Base-by-base conservation (phyloP, 2,888 invertebrate species). In the Erebia aethiops region DNA sequence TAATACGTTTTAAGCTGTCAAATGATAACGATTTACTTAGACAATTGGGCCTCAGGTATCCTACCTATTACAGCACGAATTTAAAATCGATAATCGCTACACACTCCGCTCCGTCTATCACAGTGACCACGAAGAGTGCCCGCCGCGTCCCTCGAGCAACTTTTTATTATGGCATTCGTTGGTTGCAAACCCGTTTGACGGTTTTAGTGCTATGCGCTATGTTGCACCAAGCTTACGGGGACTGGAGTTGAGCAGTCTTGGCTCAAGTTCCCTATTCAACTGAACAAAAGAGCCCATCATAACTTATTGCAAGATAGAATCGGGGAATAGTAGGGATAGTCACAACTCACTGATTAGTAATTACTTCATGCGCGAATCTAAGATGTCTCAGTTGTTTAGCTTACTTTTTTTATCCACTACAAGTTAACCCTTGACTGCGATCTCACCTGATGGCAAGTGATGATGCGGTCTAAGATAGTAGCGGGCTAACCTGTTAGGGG, bases 131-230 rank as follows among this genome's bases (percentile, higher is more conserved):
- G 70, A 58, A 21, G 51, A 69, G 61, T 13, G 54, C 69, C 71
- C 66, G 71, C 78, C 78, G 79, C 80, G 83, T 86, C 86, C 82
- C 84, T 78, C 81, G 82, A 84, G 82, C 88, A 85, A 89, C 87
- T 89, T 89, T 89, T 89, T 89, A 87, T 85, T 84, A 85, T 84
- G 81, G 87, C 83, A 85, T 86, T 86, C 87, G 86, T 85, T 84
- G 81, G 85, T 84, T 84, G 84, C 85, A 88, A 89, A 89, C 89
- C 82, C 83, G 89, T 89, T 89, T 87, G 85, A 83, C 86, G 84
- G 84, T 88, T 86, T 84, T 85, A 87, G 87, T 86, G 84, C 87
- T 82, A 83, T 82, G 81, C 80, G 78, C 82, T 82, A 85, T 85
- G 85, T 83, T 86, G 85, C 83, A 84, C 80, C 76, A 77, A 77